phyloP scores from a whole-genome alignment of 2,888 invertebrate genomes.

The Lysandra bellargus region DNA sequence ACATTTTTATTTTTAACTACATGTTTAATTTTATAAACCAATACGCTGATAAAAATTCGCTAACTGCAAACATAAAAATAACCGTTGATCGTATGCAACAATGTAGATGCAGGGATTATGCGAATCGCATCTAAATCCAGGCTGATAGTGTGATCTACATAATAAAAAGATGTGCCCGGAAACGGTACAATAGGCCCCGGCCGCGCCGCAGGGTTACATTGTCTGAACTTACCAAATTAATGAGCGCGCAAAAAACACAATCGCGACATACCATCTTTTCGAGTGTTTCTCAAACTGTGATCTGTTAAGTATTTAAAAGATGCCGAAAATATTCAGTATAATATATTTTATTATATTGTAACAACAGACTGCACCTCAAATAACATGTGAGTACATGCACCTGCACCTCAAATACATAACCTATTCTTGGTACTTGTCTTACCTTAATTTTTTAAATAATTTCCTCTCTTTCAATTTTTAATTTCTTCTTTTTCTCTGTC shows the following conservation, averaged over 20 bases:
- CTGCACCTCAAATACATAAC: no score
- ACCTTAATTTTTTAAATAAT: no score
- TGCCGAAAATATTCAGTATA: no score
- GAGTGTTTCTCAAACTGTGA: slow-evolving; percentile 56
- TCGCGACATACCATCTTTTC: slow-evolving; percentile 70
- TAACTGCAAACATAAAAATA: neutral
- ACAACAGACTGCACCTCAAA: no score
- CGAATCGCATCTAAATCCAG: slow-evolving; percentile 60
- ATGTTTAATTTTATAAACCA: no score
- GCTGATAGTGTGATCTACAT: slow-evolving; percentile 74
- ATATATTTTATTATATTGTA: no score
- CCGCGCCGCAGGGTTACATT: slow-evolving; percentile 71
- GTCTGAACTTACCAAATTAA: slow-evolving; percentile 76
- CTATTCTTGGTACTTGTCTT: no score
- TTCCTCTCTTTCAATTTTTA: no score
- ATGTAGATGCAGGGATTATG: slow-evolving; percentile 45
- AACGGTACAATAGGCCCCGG: slow-evolving; percentile 63
- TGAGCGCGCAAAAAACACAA: slow-evolving; percentile 75
- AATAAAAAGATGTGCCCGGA: slow-evolving; percentile 74
- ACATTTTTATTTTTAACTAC: no score
- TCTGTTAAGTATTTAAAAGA: slow-evolving; percentile 7
- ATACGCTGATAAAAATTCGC: neutral
- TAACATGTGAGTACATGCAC: no score
- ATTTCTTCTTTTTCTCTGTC: no score
- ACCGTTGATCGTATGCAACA: slow-evolving; percentile 30